Percentiles rank a stretch among this genome's conserved stretches.
Conservation (phyloP, 1,140 invertebrate species). For the Leptonema lineaticorne region DNA sequence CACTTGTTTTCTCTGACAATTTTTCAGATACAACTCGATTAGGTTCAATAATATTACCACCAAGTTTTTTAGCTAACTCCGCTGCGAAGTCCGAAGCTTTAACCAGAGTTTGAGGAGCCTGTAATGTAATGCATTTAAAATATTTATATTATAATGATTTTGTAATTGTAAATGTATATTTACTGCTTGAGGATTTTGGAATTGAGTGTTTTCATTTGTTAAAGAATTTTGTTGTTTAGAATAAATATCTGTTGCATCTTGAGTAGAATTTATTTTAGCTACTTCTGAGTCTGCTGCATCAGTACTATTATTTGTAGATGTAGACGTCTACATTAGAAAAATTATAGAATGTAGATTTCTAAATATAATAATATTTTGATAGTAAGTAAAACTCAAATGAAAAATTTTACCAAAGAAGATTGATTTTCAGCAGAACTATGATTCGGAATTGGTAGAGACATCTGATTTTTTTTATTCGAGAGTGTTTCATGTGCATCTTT, state of each 20-base stretch:
- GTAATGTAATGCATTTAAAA: too few relatives aligned
- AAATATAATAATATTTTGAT: neutral
- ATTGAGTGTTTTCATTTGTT: neutral
- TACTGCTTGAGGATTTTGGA: too few relatives aligned
- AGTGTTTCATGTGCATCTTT: constrained; percentile 2
- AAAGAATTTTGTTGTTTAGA: neutral
- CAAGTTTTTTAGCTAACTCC: constrained; percentile 61
- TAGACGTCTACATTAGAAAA: constrained; percentile 40
- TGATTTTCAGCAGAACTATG: neutral
- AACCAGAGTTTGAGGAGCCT: constrained; percentile 20
- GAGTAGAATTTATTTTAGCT: constrained; percentile 19
- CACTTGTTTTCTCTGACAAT: constrained; percentile 12
- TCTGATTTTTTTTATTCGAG: constrained; percentile 25
- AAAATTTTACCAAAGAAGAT: neutral
- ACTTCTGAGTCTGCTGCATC: constrained; percentile 29
- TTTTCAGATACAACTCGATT: constrained; percentile 26
- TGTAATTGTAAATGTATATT: neutral
- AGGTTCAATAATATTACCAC: constrained; percentile 42
- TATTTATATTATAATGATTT: too few relatives aligned
- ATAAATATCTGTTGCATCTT: too few relatives aligned
- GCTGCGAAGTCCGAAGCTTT: constrained; percentile 58
- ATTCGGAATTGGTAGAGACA: constrained; percentile 30
- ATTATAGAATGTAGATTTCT: neutral
- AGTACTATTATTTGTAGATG: constrained; percentile 33
- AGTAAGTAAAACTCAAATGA: neutral